Base-by-base conservation (phyloP, 2,113 vertebrate species). In the Zosterops lateralis region DNA sequence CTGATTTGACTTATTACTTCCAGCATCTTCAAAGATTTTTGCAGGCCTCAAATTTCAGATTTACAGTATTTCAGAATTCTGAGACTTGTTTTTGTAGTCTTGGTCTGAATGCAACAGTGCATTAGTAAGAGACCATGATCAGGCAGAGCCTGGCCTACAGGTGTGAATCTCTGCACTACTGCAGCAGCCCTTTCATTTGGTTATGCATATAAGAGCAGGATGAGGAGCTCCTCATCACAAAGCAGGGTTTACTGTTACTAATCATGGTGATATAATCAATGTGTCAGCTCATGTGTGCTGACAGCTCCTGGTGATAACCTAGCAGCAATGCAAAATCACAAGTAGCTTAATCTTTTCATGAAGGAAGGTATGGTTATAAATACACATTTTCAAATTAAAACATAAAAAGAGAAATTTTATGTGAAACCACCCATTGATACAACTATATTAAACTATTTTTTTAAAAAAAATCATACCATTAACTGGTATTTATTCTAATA, bases 41-140 rank as follows among this genome's bases (percentile, higher is more conserved):
- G 54, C 4, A 66, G 44, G 13, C 15, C 4, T 38, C 47, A 38
- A 6, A 47, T 65, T 95, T 89, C 44, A 48, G 11, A 66, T 45
- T 42, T 54, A 62, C 9, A 19, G 4, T 10, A 51, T 54, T 82
- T 82, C 32, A 10, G 74, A 8, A n/a, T 72, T 91, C 31, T 38
- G 10, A 26, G 34, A 16, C 29, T 12, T 65, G 10, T 3, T 66
- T 71, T 29, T 86, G 3, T 17, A 73, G 16, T 19, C 42, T 70
- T 70, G 38, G 34, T 31, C 51, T 40, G 47, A 70, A 84, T 5
- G 24, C 3, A 70, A 8, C 15, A 42, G 12, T 22, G 14, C 21
- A 15, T 61, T 38, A 1, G 0, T 38, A 50, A 38, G 17, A 70
- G 14, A 44, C 9, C 7, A 3, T 5, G 18, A 48, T 64, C 14